These are phyloP conservation scores for Zaprionus ghesquierei DNA, from an alignment of 1,140 invertebrate species.

Conservation along the genomic window DNA sequence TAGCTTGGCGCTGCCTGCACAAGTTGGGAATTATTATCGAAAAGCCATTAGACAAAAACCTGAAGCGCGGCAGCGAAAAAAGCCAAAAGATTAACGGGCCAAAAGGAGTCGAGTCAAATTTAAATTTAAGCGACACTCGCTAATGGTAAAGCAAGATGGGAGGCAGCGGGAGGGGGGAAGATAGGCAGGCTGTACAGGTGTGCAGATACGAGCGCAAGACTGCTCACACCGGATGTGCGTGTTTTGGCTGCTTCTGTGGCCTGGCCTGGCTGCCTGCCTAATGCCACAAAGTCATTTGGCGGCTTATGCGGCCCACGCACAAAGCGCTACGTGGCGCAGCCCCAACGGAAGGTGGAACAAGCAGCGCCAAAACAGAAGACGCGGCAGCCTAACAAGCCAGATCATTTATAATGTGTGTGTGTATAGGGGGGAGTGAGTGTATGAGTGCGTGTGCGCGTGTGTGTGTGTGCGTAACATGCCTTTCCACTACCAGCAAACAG, in stretches of 20 bases:
- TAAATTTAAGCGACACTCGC: conserved; percentile 68
- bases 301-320: conserved; percentile 49
- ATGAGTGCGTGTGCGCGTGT: conserved; percentile 47
- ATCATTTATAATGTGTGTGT: conserved; percentile 69
- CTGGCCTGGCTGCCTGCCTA: conserved; percentile 53
- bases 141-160: conserved; percentile 31
- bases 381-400: conserved; percentile 16
- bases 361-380: conserved; percentile 39
- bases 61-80: not conserved
- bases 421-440: conserved; percentile 30
- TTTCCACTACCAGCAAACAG: conserved; percentile 41
- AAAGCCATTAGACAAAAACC: conserved; percentile 63
- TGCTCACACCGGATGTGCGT: conserved; percentile 63
- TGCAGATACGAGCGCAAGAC: conserved; percentile 37
- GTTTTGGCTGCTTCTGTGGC: conserved; percentile 41
- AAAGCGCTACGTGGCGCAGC: not conserved
- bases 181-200: conserved; percentile 8
- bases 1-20: not conserved
- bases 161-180: not conserved
- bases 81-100: conserved; percentile 25
- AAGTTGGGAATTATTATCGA: conserved; percentile 65
- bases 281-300: conserved; percentile 75
- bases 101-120: conserved; percentile 46
- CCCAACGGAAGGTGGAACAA: conserved; percentile 51
- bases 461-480: conserved; percentile 66